phyloP scores from a whole-genome alignment of 1,140 invertebrate genomes.

The Aplysia californica region DNA sequence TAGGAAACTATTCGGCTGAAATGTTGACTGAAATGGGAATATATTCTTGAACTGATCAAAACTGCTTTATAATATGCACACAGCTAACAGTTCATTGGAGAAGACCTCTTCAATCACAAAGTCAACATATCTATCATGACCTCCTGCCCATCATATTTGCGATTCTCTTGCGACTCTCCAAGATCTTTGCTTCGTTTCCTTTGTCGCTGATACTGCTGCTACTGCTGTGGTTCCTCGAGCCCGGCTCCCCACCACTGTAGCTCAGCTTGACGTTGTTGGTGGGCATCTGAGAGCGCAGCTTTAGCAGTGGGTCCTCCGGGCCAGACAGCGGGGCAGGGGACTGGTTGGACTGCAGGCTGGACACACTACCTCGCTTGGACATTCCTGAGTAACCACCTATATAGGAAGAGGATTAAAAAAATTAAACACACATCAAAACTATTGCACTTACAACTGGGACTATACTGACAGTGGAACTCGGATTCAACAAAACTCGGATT shows the following conservation, averaged over 20 bases:
- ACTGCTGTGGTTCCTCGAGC: neutral
- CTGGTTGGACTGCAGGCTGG: neutral
- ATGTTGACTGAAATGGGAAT: too few species aligned
- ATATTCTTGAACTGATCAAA: too few species aligned
- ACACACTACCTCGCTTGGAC: neutral
- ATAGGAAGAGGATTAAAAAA: neutral
- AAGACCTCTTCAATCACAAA: too few species aligned
- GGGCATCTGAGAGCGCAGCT: neutral
- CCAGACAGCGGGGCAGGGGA: neutral
- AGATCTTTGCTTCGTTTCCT: neutral
- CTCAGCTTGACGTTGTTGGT: constrained; percentile 8
- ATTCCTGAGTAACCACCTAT: neutral
- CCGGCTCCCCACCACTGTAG: neutral
- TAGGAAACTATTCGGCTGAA: too few species aligned
- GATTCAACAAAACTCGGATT: too few species aligned
- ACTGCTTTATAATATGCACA: too few species aligned
- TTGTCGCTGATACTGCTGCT: neutral
- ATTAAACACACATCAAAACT: neutral
- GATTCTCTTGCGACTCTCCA: constrained; percentile 15
- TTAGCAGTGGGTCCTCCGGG: neutral
- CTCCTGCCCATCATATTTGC: constrained; percentile 10
- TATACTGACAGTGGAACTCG: neutral
- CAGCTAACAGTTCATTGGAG: too few species aligned
- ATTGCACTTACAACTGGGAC: neutral
- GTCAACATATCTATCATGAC: too few species aligned